Evolutionary conservation across 2,113 vertebrate genomes (phyloP).

Genomic region (Peromyscus californicus): DNA sequence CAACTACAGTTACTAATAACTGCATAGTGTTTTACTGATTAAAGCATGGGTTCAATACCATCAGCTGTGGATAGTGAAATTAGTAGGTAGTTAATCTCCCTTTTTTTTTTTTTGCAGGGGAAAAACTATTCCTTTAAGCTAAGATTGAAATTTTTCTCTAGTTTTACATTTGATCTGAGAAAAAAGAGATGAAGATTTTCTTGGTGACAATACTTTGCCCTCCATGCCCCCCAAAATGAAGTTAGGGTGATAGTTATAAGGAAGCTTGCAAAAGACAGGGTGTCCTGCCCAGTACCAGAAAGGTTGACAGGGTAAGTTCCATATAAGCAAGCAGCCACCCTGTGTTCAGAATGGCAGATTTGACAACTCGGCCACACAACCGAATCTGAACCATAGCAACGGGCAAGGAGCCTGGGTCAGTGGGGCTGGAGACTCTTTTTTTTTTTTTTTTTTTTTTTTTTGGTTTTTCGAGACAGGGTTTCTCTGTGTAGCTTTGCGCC

Average conservation of each 20-base stretch:
- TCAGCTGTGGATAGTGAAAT: background rate
- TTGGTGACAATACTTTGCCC: background rate
- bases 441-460: too few relatives aligned
- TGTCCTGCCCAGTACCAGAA: background rate
- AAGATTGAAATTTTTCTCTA: slow-evolving; percentile 46
- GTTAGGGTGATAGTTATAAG: background rate
- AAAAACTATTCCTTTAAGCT: slow-evolving; percentile 23
- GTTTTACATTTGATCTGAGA: slow-evolving; percentile 34
- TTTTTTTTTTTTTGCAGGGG: background rate
- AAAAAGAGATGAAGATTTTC: slow-evolving; percentile 5
- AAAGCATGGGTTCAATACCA: background rate
- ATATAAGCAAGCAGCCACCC: background rate
- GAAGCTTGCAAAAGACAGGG: slow-evolving; percentile 15
- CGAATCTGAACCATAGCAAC: background rate
- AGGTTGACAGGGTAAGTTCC: background rate
- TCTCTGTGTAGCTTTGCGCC: too few relatives aligned
- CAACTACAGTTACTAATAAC: background rate
- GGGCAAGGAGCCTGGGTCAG: background rate
- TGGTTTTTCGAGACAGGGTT: too few relatives aligned
- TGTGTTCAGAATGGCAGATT: background rate
- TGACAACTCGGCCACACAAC: background rate
- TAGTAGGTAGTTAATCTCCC: background rate
- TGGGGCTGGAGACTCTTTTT: too few relatives aligned
- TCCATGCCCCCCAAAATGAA: background rate
- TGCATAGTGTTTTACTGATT: background rate